Evolutionary conservation across 2,888 invertebrate species (phyloP).

Genomic region (Caradrina clavipalpis): DNA sequence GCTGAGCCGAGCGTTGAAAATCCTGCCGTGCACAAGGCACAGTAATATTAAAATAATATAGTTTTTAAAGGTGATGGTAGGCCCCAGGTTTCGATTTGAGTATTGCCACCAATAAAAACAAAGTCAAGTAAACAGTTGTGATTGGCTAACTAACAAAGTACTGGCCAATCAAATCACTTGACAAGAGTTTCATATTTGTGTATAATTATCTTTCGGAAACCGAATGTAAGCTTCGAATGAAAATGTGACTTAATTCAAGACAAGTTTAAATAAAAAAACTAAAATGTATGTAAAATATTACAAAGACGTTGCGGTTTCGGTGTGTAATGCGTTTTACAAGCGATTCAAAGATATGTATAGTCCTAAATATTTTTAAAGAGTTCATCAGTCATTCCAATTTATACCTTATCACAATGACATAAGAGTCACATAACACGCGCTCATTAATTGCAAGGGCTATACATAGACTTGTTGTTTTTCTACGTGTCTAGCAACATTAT

Average conservation of each 20-base stretch:
- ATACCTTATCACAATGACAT: neutral
- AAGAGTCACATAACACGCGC: neutral
- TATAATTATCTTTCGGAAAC: too few relatives aligned
- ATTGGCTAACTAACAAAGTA: neutral
- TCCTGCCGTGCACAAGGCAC: too few relatives aligned
- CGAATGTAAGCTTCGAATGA: neutral
- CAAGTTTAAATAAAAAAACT: too few relatives aligned
- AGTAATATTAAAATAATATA: too few relatives aligned
- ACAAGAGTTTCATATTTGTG: neutral
- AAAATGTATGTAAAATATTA: neutral
- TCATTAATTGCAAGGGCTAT: neutral
- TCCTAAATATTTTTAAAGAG: neutral
- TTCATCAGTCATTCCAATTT: too few relatives aligned
- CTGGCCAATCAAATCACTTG: neutral
- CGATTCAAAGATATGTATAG: slow-evolving; percentile 25
- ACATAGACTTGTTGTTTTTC: slow-evolving; percentile 42
- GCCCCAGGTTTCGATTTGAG: too few relatives aligned
- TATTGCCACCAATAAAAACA: too few relatives aligned
- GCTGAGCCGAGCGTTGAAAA: too few relatives aligned
- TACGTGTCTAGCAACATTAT: slow-evolving; percentile 40
- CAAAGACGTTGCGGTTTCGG: slow-evolving; percentile 15
- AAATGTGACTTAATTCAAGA: too few relatives aligned
- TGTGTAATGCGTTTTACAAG: slow-evolving; percentile 36
- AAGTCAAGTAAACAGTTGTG: neutral
- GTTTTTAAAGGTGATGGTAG: too few relatives aligned